A percentile compares a stretch with the other conserved stretches of the same genome.
Conservation (phyloP, 2,888 invertebrate species). For the Heliconius aoede region DNA sequence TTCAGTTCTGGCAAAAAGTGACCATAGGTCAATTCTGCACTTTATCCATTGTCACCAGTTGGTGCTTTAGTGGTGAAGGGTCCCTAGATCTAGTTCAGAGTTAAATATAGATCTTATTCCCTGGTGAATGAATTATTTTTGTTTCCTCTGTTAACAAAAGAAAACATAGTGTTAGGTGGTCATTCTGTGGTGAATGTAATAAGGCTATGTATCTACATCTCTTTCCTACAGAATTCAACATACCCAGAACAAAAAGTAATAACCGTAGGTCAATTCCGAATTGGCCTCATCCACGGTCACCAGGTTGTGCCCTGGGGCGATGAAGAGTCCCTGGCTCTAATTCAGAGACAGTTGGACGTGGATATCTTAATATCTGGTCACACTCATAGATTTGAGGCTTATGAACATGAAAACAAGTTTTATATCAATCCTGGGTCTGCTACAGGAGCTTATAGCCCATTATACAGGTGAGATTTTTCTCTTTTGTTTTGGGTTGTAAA, state of each 20-base stretch:
- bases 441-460: constrained; percentile 97
- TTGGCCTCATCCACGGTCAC: constrained; percentile 98
- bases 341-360: constrained; percentile 98
- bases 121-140: too few relatives aligned
- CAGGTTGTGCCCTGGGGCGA: constrained; percentile 99
- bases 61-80: too few relatives aligned
- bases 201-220: neutral
- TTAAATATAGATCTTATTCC: too few relatives aligned
- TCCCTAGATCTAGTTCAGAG: too few relatives aligned
- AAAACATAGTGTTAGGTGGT: neutral
- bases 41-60: too few relatives aligned
- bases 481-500: neutral
- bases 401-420: constrained; percentile 99
- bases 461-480: constrained; percentile 87
- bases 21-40: too few relatives aligned
- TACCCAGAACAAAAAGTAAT: constrained; percentile 99
- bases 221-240: constrained; percentile 87
- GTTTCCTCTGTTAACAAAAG: too few relatives aligned
- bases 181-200: neutral
- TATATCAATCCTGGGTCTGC: constrained; percentile 99
- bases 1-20: neutral
- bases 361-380: constrained; percentile 99
- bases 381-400: constrained; percentile 99
- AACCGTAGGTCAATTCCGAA: constrained; percentile 98
- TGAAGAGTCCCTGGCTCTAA: constrained; percentile 94